These are phyloP conservation scores for Copidosoma aretas DNA, from an alignment of 2,888 invertebrate genomes.

Conservation along the genomic window DNA sequence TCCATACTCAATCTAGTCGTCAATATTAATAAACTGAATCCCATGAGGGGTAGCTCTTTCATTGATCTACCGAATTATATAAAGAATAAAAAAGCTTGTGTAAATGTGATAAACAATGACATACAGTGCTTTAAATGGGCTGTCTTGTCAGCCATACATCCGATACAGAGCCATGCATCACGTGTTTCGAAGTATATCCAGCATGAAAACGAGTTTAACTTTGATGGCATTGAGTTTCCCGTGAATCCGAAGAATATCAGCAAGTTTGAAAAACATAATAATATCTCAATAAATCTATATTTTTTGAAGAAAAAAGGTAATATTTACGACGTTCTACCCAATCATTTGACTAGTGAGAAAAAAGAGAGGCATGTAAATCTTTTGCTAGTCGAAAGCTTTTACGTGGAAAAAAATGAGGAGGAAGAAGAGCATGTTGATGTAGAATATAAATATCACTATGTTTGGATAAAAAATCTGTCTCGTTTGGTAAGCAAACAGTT, in stretches of 20 bases:
- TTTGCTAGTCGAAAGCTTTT: too few relatives aligned
- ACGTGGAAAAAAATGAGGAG: too few relatives aligned
- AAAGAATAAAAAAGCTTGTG: slow-evolving; percentile 6
- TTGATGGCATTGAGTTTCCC: slow-evolving; percentile 43
- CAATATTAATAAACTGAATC: too few relatives aligned
- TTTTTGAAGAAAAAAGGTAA: background rate
- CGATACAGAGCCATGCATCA: slow-evolving; percentile 20
- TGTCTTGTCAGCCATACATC: slow-evolving; percentile 44
- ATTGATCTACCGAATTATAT: background rate
- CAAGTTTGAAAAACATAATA: slow-evolving; percentile 43
- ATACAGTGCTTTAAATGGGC: slow-evolving; percentile 47
- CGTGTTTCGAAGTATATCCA: slow-evolving; percentile 37
- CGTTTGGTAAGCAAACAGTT: too few relatives aligned
- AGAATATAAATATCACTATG: too few relatives aligned
- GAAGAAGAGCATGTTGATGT: too few relatives aligned
- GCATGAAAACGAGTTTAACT: slow-evolving; percentile 31
- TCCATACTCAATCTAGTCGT: background rate
- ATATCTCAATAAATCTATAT: slow-evolving; percentile 19
- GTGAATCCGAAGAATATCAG: slow-evolving; percentile 38
- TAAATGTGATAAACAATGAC: slow-evolving; percentile 8
- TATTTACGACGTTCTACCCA: background rate
- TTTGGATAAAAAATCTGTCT: too few relatives aligned
- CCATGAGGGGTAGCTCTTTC: background rate
- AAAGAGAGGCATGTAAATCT: too few relatives aligned
- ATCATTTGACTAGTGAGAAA: background rate